A percentile compares a stretch with the other conserved stretches of the same genome.
phyloP scores from a whole-genome alignment of 2,888 invertebrate species.

The Cordylochernes scorpioides region DNA sequence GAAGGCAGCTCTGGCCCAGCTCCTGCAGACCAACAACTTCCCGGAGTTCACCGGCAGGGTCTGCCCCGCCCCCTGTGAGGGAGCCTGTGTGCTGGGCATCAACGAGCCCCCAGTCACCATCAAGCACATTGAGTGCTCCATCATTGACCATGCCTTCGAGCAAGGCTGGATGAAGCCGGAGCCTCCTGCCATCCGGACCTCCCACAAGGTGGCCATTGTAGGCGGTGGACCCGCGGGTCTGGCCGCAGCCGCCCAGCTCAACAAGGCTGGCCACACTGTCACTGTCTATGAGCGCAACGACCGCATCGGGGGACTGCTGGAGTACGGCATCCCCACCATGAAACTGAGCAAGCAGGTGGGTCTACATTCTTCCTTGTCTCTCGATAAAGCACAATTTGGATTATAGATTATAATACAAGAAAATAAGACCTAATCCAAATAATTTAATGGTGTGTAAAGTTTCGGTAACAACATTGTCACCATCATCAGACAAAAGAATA shows the following conservation, averaged over 20 bases:
- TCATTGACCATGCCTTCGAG: conserved; percentile 92
- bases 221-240: conserved; percentile 79
- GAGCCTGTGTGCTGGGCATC: conserved; percentile 83
- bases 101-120: conserved; percentile 90
- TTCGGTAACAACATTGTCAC: too few species aligned
- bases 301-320: conserved; percentile 69
- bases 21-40: conserved; percentile 94
- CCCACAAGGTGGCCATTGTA: conserved; percentile 57
- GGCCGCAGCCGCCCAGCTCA: conserved; percentile 80
- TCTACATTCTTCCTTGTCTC: too few species aligned
- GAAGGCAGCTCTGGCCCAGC: conserved; percentile 68
- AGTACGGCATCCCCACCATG: conserved; percentile 98
- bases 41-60: conserved; percentile 78
- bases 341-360: conserved; percentile 68
- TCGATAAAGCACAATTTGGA: too few species aligned
- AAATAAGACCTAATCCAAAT: too few species aligned
- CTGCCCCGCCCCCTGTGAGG: conserved; percentile 82
- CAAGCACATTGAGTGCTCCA: conserved; percentile 94
- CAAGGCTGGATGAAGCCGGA: conserved; percentile 74
- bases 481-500: too few species aligned
- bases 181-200: conserved; percentile 42
- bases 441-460: too few species aligned
- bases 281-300: conserved; percentile 93
- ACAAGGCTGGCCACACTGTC: conserved; percentile 82
- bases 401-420: too few species aligned